phyloP scores from a whole-genome alignment of 2,888 invertebrate species.

The Sinhomidia bicolor region DNA sequence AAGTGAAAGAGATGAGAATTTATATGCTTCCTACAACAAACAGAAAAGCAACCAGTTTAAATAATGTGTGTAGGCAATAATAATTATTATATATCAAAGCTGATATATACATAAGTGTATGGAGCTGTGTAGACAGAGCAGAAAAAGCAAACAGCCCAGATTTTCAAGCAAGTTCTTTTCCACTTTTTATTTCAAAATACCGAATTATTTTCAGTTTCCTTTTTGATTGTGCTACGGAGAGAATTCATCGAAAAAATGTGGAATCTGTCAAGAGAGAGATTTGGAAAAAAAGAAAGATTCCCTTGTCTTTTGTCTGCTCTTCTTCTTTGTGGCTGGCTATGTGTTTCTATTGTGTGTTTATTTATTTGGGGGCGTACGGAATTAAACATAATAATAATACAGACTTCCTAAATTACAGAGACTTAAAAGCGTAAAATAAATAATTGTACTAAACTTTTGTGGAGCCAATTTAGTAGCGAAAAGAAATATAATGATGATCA shows the following conservation, averaged over 20 bases:
- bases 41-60: too few relatives aligned
- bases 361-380: conserved; percentile 50
- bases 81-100: too few relatives aligned
- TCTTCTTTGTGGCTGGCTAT: too few relatives aligned
- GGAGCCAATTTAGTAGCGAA: neutral
- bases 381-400: conserved; percentile 22
- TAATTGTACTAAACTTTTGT: too few relatives aligned
- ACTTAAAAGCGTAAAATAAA: neutral
- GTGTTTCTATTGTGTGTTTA: conserved; percentile 46
- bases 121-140: neutral
- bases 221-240: conserved; percentile 9
- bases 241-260: conserved; percentile 35
- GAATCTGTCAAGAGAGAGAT: conserved; percentile 50
- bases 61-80: too few relatives aligned
- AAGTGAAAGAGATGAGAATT: conserved; percentile 18
- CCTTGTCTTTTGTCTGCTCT: conserved; percentile 7
- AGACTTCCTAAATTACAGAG: neutral
- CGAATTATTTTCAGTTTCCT: neutral
- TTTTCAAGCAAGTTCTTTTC: neutral
- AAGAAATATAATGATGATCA: neutral
- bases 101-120: too few relatives aligned
- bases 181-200: conserved; percentile 17
- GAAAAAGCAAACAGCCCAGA: conserved; percentile 19
- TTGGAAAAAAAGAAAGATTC: conserved; percentile 46
- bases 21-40: neutral